Evolutionary conservation across 2,113 vertebrate genomes (phyloP).

Genomic region (Drymodes brunneopygia): DNA sequence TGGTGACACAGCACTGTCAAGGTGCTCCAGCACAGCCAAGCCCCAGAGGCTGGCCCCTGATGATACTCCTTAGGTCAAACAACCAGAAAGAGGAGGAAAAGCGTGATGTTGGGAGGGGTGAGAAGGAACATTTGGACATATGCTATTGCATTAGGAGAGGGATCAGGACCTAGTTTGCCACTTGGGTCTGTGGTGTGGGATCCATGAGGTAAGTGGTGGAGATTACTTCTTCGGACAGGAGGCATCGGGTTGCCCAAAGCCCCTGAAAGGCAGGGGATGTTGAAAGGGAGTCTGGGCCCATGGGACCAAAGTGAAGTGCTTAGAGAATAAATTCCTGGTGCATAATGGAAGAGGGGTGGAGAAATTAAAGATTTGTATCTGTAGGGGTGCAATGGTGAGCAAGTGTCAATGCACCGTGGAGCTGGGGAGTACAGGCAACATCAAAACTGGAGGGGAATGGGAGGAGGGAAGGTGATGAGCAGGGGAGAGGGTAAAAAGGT

Average conservation of each 20-base stretch:
- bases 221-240: neutral
- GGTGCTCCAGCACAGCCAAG: neutral
- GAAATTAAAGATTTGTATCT: neutral
- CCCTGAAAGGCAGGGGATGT: neutral
- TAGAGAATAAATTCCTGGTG: neutral
- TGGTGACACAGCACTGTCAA: neutral
- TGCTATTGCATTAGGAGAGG: neutral
- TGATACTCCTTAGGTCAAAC: neutral
- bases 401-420: rapidly evolving
- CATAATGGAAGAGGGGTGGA: neutral
- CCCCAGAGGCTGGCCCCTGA: neutral
- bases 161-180: rapidly evolving
- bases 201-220: neutral
- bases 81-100: neutral
- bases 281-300: neutral
- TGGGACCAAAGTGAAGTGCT: neutral
- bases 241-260: neutral
- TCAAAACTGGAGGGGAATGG: neutral
- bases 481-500: neutral
- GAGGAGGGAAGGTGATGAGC: neutral
- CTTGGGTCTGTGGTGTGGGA: rapidly evolving
- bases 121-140: neutral
- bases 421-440: neutral
- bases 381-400: neutral
- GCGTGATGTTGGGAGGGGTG: rapidly evolving